These are phyloP conservation scores for Poecile atricapillus DNA, from an alignment of 2,113 vertebrate genomes.

Conservation along the genomic window DNA sequence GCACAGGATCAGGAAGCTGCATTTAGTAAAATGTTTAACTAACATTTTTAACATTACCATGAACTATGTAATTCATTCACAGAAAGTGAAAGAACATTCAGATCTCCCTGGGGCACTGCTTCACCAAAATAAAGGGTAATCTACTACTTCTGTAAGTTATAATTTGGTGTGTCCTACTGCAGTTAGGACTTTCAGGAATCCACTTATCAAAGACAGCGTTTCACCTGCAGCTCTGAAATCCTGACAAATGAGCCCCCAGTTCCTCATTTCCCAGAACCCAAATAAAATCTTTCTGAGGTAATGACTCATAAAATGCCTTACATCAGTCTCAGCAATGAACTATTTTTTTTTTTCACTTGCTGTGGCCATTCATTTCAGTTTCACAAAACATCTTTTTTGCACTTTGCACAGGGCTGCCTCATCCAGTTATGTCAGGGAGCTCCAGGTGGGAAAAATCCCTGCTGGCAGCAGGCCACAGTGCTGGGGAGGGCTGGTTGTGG, in stretches of 20 bases:
- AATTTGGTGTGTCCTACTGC: neutral
- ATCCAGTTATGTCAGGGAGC: neutral
- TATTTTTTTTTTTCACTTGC: neutral
- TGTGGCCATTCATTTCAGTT: neutral
- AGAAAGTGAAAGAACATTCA: neutral
- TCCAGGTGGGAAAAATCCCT: neutral
- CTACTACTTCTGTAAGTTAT: neutral
- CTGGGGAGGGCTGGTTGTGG: neutral
- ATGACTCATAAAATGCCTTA: slow-evolving; percentile 15
- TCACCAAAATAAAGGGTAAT: neutral
- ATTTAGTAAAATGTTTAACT: neutral
- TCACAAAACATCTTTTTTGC: neutral
- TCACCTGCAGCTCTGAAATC: neutral
- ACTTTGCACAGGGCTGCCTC: neutral
- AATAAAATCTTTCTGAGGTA: neutral
- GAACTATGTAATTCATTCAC: neutral
- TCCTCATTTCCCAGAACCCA: slow-evolving; percentile 23
- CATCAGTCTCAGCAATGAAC: neutral
- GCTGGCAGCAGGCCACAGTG: neutral
- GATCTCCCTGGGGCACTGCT: neutral
- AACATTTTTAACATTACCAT: neutral
- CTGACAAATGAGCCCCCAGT: neutral
- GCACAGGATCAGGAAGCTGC: neutral
- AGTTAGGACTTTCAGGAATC: neutral
- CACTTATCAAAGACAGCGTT: neutral